Base-by-base conservation (phyloP, 1,140 invertebrate species). In the Drosophila lacteicornis region DNA sequence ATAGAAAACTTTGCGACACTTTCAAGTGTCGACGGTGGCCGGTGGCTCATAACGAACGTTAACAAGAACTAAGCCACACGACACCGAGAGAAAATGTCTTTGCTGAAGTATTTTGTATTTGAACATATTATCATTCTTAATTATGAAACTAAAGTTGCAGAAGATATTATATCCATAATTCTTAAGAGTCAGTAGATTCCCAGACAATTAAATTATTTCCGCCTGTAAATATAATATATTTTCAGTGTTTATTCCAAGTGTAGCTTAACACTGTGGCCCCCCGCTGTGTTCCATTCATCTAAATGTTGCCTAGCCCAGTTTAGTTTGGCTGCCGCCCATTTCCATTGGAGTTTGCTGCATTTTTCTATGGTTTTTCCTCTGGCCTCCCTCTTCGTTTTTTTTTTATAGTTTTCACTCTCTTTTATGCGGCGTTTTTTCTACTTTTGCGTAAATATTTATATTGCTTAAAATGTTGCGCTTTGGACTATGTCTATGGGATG, bases 1-100 rank as follows among this genome's bases (percentile, higher is more conserved):
- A 43, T n/a, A 46, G 27, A 59, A 73, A 67, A 82, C 70, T 71
- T 82, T 75, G 83, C 83, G 81, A 86, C 83, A 86, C 83, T 86
- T 87, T 74, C 83, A 87, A 86, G 83, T 87, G 83, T 82, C 65
- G 60, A 36, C 47, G 38, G 63, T 22, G 76, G 45, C 69, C 78
- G 45, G 55, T 71, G 53, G 63, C 55, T 74, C 46, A 60, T 85
- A 86, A 82, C 79, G 75, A 85, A 79, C 77, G 43, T 45, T 30
- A 68, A 49, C 47, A 40, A 68, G 46, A 73, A 73, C 70, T 59
- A 73, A 51, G 30, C 58, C 42, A 43, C 40, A 65, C 12, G n/a
- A 40, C 69, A 84, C 59, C 42, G 17, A 42, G 2, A 36, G 17
- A 49, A 57, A 9, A 7, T 33, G 1, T 2, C 0, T 0, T 25